A percentile compares a stretch with the other conserved stretches of the same genome.
These are phyloP conservation scores for Numida meleagris DNA, from an alignment of 2,113 vertebrate species.

Conservation along the genomic window DNA sequence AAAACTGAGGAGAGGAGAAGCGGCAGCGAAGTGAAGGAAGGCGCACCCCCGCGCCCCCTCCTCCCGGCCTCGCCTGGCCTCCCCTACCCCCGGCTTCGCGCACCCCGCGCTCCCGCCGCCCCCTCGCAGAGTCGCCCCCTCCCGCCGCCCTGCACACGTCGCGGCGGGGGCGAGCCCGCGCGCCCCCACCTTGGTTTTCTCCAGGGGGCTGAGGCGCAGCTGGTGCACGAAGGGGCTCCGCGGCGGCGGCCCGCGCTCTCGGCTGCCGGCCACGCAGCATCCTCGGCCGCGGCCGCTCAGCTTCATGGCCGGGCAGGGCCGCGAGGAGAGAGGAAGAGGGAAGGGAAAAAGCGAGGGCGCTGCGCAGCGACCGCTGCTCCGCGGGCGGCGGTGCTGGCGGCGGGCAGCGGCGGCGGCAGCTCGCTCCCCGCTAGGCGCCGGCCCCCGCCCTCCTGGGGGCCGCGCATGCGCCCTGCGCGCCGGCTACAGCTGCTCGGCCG, in stretches of 20 bases:
- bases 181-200: slow-evolving; percentile 88
- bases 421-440: not conserved
- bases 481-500: not conserved
- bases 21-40: too few relatives aligned
- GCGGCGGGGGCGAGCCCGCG: too few relatives aligned
- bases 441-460: too few relatives aligned
- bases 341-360: not conserved
- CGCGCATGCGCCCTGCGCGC: slow-evolving; percentile 30
- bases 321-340: not conserved
- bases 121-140: too few relatives aligned
- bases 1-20: too few relatives aligned
- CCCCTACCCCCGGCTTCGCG: too few relatives aligned
- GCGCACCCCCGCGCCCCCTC: too few relatives aligned
- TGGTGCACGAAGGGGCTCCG: slow-evolving; percentile 92
- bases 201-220: slow-evolving; percentile 82
- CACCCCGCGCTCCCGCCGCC: too few relatives aligned
- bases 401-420: not conserved
- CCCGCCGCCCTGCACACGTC: too few relatives aligned
- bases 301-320: slow-evolving; percentile 75
- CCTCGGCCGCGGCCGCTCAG: slow-evolving; percentile 74
- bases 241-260: slow-evolving; percentile 80
- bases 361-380: not conserved
- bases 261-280: slow-evolving; percentile 73
- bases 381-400: not conserved
- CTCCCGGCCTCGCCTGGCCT: too few relatives aligned